These are phyloP conservation scores for Prunella himalayana DNA, from an alignment of 2,113 vertebrate species.

Conservation along the genomic window DNA sequence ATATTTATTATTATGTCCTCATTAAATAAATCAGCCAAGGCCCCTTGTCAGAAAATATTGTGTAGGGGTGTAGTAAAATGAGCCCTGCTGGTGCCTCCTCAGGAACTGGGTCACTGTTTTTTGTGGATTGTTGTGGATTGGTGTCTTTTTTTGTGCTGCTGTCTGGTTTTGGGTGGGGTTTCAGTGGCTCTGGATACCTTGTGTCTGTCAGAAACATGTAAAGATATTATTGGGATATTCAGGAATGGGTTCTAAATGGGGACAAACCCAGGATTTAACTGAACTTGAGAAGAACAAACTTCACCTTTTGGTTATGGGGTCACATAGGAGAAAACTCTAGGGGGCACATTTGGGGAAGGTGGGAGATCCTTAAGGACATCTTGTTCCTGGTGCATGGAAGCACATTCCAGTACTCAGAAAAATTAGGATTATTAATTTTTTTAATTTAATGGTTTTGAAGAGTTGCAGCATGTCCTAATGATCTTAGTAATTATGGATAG, in stretches of 20 bases:
- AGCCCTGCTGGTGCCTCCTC: not conserved
- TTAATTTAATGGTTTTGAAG: no score
- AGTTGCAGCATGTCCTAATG: not conserved
- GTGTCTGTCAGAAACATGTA: fast-evolving
- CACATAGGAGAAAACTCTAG: not conserved
- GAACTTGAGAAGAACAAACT: not conserved
- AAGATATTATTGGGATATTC: not conserved
- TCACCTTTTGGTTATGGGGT: not conserved
- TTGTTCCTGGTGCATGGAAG: no score
- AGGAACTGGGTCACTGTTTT: not conserved
- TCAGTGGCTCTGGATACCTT: no score
- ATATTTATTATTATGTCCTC: not conserved
- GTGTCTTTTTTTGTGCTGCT: not conserved
- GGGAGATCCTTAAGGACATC: not conserved
- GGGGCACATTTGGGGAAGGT: not conserved
- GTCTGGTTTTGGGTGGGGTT: not conserved
- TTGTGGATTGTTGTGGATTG: not conserved
- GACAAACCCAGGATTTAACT: not conserved
- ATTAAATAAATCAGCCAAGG: not conserved
- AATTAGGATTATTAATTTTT: fast-evolving
- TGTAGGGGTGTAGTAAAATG: not conserved
- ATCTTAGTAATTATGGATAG: not conserved
- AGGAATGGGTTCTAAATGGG: not conserved
- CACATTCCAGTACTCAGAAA: not conserved
- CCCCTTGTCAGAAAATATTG: fast-evolving